A percentile compares a stretch with the other conserved stretches of the same genome.
phyloP scores from a whole-genome alignment of 2,113 vertebrate species.

The Piprites chloris region DNA sequence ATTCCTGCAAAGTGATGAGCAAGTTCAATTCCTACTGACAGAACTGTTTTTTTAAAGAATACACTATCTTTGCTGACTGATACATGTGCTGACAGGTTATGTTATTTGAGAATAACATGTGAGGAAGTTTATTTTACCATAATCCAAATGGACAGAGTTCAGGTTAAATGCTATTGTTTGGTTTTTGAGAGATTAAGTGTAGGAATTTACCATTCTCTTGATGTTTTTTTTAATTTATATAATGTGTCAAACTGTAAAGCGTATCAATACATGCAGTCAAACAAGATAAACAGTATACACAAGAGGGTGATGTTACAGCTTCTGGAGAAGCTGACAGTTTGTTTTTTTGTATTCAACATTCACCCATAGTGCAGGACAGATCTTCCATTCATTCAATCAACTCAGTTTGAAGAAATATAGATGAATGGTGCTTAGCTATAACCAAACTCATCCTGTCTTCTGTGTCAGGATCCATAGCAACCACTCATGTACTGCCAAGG shows the following conservation, averaged over 20 bases:
- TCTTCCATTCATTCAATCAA: not conserved
- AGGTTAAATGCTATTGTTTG: slow-evolving; percentile 6
- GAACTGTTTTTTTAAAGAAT: not conserved
- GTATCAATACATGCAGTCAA: not conserved
- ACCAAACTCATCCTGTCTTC: not conserved
- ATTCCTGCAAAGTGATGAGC: not conserved
- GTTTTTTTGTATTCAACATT: not conserved
- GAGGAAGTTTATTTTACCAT: slow-evolving; percentile 32
- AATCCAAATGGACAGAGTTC: not conserved
- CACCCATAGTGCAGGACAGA: not conserved
- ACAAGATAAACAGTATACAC: not conserved
- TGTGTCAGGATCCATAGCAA: not conserved
- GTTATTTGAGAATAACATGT: not conserved
- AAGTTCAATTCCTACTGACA: not conserved
- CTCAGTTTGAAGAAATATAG: not conserved
- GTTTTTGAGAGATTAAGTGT: not conserved
- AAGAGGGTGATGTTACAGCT: not conserved
- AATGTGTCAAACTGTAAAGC: not conserved
- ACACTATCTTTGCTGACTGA: not conserved
- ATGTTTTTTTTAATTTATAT: not conserved
- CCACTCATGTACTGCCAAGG: not conserved
- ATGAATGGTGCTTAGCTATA: not conserved
- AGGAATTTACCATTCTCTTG: not conserved
- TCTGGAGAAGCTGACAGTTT: not conserved
- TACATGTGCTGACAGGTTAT: not conserved